Conservation (phyloP, 2,113 vertebrate genomes). For the Pogona vitticeps region DNA sequence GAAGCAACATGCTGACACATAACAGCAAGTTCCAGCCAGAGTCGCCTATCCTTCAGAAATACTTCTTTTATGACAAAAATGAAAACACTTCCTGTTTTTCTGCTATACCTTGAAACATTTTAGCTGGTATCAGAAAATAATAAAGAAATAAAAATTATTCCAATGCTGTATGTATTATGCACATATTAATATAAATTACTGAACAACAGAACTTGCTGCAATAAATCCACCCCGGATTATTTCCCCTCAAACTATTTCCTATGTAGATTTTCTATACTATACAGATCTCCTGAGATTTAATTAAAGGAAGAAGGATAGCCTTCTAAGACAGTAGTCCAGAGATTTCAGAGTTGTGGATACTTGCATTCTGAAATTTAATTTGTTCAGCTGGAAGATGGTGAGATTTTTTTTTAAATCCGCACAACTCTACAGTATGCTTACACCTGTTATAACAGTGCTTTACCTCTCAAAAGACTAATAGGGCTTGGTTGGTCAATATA, state of each 20-base stretch:
- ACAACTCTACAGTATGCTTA: background rate
- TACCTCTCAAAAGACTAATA: background rate
- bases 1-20: no score
- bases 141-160: background rate
- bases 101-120: background rate
- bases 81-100: background rate
- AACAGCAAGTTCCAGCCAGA: no score
- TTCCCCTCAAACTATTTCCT: background rate
- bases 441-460: background rate
- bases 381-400: background rate
- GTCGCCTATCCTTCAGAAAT: background rate
- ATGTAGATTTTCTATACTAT: slow-evolving; percentile 29
- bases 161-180: background rate
- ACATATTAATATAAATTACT: slow-evolving; percentile 14
- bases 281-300: slow-evolving; percentile 24
- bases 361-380: slow-evolving; percentile 2
- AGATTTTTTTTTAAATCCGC: background rate
- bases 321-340: background rate
- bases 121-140: background rate
- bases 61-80: background rate
- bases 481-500: no score
- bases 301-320: slow-evolving; percentile 43
- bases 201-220: background rate
- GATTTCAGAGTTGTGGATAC: slow-evolving; percentile 17
- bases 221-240: background rate